phyloP scores from a whole-genome alignment of 2,888 invertebrate genomes.

The Athalia circularis region DNA sequence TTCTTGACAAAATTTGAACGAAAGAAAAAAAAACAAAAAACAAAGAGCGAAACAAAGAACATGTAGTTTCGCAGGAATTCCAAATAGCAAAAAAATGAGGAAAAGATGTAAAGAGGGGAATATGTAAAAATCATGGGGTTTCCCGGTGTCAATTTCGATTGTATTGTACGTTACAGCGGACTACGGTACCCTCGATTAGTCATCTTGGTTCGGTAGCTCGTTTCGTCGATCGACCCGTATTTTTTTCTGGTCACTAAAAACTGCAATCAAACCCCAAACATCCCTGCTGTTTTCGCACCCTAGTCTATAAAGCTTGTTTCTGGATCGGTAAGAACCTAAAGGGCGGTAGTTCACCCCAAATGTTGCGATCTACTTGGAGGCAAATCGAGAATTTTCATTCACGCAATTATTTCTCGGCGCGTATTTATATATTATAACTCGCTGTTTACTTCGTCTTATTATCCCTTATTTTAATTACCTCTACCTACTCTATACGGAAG shows the following conservation, averaged over 20 bases:
- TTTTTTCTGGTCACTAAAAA: constrained; percentile 49
- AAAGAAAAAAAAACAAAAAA: no score
- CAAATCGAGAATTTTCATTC: background rate
- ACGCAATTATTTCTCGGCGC: background rate
- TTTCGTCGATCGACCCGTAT: constrained; percentile 1
- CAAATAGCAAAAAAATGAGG: no score
- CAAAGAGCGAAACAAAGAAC: no score
- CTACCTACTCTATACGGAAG: no score
- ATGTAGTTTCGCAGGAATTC: no score
- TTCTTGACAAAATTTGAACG: no score
- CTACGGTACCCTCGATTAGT: background rate
- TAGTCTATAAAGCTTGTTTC: constrained; percentile 29
- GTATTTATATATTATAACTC: no score
- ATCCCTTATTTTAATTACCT: no score
- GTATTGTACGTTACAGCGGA: background rate
- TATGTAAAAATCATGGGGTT: no score
- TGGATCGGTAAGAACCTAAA: constrained; percentile 17
- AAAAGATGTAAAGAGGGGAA: no score
- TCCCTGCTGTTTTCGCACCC: constrained; percentile 48
- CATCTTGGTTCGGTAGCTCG: background rate
- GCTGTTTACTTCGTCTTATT: no score
- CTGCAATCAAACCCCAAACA: constrained; percentile 53
- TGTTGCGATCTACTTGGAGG: background rate
- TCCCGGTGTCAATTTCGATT: no score
- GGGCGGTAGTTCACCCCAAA: constrained; percentile 28